Evolutionary conservation across 2,797 vertebrate species (phyloP), one percentile per base, ranked within the genome.

Genomic region (Chaunax sp.): DNA sequence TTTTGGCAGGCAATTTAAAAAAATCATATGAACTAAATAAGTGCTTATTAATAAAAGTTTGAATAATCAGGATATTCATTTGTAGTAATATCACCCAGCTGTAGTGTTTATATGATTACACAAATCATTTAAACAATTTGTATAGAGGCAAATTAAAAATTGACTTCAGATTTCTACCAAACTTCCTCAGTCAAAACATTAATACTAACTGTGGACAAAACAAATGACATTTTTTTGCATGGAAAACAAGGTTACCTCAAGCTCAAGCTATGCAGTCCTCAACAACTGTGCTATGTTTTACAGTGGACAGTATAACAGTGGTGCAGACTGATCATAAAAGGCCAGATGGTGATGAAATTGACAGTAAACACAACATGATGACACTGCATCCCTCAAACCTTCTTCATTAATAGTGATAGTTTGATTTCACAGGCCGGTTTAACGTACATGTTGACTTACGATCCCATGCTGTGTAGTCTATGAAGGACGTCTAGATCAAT

Each of bases 261-360:
- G 20, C 1, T 19, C 13, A 10, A 3, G 35, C n/a, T 7, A 6
- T 14, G 2, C 25, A 56, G 23, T n/a, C 22, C 44, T 18, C 15
- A 28, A 15, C 25, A 16, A 3, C 54, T 35, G 22, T 26, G 19
- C 33, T 43, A 25, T 53, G 33, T 19, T 18, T 18, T 12, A 22
- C 6, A 30, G 18, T 38, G 35, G 22, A 45, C 55, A 1, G n/a
- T 10, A 2, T 3, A 18, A 44, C 52, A 20, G 44, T 4, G 12
- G 10, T 19, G 13, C 46, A 22, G 44, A 2, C 45, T 16, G n/a
- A 60, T 51, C 49, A 22, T 53, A 54, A 58, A 54, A 19, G 18
- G 22, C 46, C 77, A 68, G 50, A 72, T 72, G 60, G 51, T 5
- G 43, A 26, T 47, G 40, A 33, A 57, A 38, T 4, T 30, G 46